These are phyloP conservation scores for Brachypalpus laphriformis DNA, from an alignment of 2,888 invertebrate species.

Conservation along the genomic window DNA sequence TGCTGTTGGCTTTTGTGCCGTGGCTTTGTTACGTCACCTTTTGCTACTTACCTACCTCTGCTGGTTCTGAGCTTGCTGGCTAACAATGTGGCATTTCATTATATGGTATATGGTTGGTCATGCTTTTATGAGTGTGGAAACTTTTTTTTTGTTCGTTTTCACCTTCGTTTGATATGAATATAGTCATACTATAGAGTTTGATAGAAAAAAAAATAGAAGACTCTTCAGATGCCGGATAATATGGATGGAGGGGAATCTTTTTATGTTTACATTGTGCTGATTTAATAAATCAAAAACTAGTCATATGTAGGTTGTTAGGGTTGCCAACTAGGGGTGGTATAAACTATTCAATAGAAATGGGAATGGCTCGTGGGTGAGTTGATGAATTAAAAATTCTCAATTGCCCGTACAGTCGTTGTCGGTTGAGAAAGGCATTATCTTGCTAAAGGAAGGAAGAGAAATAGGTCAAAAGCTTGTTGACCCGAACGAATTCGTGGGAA, in stretches of 20 bases:
- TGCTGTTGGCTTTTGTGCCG: constrained; percentile 31
- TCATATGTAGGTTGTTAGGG: constrained; percentile 60
- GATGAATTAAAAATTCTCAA: constrained; percentile 62
- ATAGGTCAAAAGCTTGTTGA: constrained; percentile 71
- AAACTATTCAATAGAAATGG: constrained; percentile 50
- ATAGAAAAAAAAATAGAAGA: constrained; percentile 13
- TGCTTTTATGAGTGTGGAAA: constrained; percentile 64
- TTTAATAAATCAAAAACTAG: constrained; percentile 66
- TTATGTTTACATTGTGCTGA: constrained; percentile 61
- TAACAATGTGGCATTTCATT: constrained; percentile 45
- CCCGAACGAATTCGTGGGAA: constrained; percentile 48
- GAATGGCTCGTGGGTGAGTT: background rate
- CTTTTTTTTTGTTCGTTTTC: constrained; percentile 36
- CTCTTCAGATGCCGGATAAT: background rate
- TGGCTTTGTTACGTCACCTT: constrained; percentile 64
- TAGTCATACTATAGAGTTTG: constrained; percentile 12
- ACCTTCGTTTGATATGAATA: constrained; percentile 40
- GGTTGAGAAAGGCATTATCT: background rate
- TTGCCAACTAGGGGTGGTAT: constrained; percentile 44
- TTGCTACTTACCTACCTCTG: background rate
- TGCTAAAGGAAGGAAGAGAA: constrained; percentile 19
- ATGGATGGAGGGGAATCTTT: background rate
- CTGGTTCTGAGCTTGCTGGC: constrained; percentile 16
- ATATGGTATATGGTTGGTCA: constrained; percentile 54
- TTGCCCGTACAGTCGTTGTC: constrained; percentile 13